Evolutionary conservation across 2,888 invertebrate species (phyloP), one percentile per base, ranked within the genome.

Genomic region (Drosophila limbata): DNA sequence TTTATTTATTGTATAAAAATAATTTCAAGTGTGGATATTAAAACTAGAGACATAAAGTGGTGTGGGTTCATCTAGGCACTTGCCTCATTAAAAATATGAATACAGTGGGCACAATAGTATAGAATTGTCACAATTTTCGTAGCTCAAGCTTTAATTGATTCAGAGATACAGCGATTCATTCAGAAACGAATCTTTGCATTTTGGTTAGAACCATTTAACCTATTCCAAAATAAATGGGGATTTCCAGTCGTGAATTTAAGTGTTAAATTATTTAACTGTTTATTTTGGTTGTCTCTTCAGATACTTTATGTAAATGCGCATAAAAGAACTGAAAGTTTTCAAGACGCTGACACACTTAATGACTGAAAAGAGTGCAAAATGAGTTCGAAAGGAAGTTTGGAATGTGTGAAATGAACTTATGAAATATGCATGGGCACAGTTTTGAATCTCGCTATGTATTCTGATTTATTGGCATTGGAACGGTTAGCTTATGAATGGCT

Each of bases 271-370:
- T 11, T 50, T 45, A 68, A 37, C 65, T 50, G 19, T 69, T 50
- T 11, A 48, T 31, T 64, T 44, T 48, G 28, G 9, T 51, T 19
- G 40, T 11, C 15, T 44, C 19, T 40, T 1, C 11, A 45, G 25
- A 19, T 9, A 33, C 10, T 69, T 39, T 67, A 70, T 78, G 73
- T 55, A 59, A 72, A 76, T 70, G 25, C 17, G 17, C 8, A 68
- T 33, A 51, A 52, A 53, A 59, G 81, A 79, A 81, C 81, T 81
- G 84, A 84, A 81, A 84, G 81, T 81, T 65, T 64, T 62, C 44
- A 59, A 33, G 17, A 35, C 10, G 37, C 44, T 84, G 84, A 77
- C 84, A 84, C 69, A 84, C 63, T 78, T 81, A 45, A 53, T 59
- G 37, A 37, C 40, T n/a, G 6, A 40, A 28, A 68, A 64, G 39